These are phyloP conservation scores for Sarcophaga subvicina DNA, from an alignment of 2,888 invertebrate genomes.

Conservation along the genomic window DNA sequence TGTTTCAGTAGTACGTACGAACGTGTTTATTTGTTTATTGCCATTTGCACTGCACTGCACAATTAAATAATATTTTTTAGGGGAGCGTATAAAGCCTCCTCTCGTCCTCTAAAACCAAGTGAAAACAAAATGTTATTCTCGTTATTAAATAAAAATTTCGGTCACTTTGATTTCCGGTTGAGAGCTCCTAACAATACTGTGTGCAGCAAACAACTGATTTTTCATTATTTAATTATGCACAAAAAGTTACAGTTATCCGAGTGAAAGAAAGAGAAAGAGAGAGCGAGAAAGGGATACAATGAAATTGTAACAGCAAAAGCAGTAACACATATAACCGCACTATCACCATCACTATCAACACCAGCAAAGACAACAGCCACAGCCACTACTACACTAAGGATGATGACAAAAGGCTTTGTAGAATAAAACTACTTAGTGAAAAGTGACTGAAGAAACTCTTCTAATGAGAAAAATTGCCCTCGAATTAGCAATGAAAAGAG, in stretches of 20 bases:
- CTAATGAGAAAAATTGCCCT: too few species aligned
- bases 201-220: constrained; percentile 69
- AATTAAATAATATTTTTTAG: constrained; percentile 35
- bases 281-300: neutral
- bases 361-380: neutral
- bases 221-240: constrained; percentile 70
- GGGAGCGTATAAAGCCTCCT: too few species aligned
- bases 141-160: constrained; percentile 31
- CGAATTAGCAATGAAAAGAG: too few species aligned
- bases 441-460: too few species aligned
- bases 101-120: neutral
- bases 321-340: constrained; percentile 6
- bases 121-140: neutral
- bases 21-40: constrained; percentile 50
- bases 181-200: constrained; percentile 68
- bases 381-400: neutral
- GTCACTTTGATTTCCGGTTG: constrained; percentile 68
- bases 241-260: constrained; percentile 66
- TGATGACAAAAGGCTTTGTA: neutral
- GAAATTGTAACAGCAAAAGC: constrained; percentile 59
- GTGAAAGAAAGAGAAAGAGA: neutral
- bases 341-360: neutral
- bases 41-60: neutral
- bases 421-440: too few species aligned
- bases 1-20: neutral